Evolutionary conservation across 1,140 invertebrate genomes (phyloP), one percentile per base, ranked within the genome.

Genomic region (Bombyx mandarina): DNA sequence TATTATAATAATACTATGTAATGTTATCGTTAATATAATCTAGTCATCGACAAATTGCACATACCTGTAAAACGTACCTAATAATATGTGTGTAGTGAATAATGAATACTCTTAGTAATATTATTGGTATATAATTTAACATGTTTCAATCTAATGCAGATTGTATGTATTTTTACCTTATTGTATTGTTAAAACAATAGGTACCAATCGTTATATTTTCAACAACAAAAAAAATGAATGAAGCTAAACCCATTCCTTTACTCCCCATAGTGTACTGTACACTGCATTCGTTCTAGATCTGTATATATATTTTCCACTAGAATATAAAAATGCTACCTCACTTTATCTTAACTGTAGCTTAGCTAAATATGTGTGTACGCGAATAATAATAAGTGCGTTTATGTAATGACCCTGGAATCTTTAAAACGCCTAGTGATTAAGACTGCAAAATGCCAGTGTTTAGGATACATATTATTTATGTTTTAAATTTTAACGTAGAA

Each of bases 1-100:
- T 79, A 76, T 51, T 22, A 57, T 60, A 71, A 18, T 18, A 73
- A 49, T 73, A 22, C 10, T 55, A 55, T 35, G 42, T 53, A 43
- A 83, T 73, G 72, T 74, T 81, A 81, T 69, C 80, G 84, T 73
- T 67, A 83, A 79, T 79, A 74, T 78, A 88, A 70, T 89, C 88
- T 89, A 89, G 88, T 89, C 88, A 89, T 75, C 77, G 73, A 84
- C 78, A 78, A 81, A 79, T 76, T 82, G 87, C 85, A 88, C 82
- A 82, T 83, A 72, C 75, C 73, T 80, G 77, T 60, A 69, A 35
- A 35, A 35, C 26, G 68, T 73, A 79, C 69, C 60, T 73, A 67
- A 69, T 69, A 64, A 64, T 63, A 60, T 68, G 70, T 77, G 78
- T 81, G 77, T 79, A 79, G 72, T 77, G 82, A 87, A 81, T 75